These are phyloP conservation scores for Hydrochoerus hydrochaeris DNA, from an alignment of 2,113 vertebrate species.

Conservation along the genomic window DNA sequence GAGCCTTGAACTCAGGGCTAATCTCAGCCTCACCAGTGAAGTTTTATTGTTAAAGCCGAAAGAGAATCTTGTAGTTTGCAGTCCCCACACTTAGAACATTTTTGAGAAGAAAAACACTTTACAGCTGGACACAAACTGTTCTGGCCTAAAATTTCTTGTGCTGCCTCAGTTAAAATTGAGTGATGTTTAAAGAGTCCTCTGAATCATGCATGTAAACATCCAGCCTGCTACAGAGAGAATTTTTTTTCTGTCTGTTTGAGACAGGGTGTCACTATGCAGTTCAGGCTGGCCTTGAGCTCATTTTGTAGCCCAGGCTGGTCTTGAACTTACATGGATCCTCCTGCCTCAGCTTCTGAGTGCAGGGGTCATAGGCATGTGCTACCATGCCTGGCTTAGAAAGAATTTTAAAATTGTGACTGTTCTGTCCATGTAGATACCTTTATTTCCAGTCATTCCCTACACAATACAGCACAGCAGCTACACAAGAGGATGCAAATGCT, in stretches of 20 bases:
- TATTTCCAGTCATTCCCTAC: background rate
- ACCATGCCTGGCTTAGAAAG: too few species aligned
- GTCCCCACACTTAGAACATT: background rate
- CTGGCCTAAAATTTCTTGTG: background rate
- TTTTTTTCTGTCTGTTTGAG: background rate
- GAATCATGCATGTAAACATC: too few species aligned
- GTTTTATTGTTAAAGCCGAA: constrained; percentile 3
- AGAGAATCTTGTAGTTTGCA: background rate
- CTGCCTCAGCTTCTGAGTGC: too few species aligned
- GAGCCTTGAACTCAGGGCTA: background rate
- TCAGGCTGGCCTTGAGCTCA: too few species aligned
- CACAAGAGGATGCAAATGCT: background rate
- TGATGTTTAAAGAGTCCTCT: background rate
- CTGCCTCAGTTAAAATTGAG: background rate
- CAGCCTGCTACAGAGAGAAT: background rate
- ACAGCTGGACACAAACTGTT: background rate
- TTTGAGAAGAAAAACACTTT: background rate
- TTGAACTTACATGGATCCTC: too few species aligned
- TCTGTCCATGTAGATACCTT: background rate
- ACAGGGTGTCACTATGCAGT: too few species aligned
- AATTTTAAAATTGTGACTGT: background rate
- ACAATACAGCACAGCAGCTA: background rate
- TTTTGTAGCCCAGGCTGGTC: too few species aligned
- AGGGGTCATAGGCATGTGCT: too few species aligned
- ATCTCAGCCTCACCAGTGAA: background rate